Evolutionary conservation across 2,888 invertebrate genomes (phyloP).

Genomic region (Agrypnus murinus): DNA sequence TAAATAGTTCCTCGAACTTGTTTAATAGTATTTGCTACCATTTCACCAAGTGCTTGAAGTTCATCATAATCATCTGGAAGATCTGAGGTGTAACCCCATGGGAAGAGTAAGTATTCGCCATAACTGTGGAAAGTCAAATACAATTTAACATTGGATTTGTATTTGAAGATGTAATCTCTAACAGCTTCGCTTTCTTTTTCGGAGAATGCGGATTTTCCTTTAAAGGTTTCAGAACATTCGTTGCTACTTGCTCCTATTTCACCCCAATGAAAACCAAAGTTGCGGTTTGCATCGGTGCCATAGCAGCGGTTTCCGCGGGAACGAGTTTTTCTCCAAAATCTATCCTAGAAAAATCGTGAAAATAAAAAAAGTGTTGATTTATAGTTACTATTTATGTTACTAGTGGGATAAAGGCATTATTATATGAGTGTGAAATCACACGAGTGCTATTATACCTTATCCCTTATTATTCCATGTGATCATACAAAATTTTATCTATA

Average conservation of each 20-base stretch:
- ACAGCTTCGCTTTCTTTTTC: constrained; percentile 75
- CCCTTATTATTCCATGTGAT: no score
- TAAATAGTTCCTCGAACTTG: constrained; percentile 69
- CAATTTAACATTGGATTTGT: constrained; percentile 74
- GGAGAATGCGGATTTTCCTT: constrained; percentile 71
- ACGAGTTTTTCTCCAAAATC: constrained; percentile 83
- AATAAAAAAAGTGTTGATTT: no score
- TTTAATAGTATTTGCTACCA: constrained; percentile 71
- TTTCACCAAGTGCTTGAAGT: constrained; percentile 70
- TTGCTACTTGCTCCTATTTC: constrained; percentile 66
- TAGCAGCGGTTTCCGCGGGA: constrained; percentile 73
- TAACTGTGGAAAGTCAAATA: constrained; percentile 86
- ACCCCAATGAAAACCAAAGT: constrained; percentile 83
- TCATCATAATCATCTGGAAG: constrained; percentile 72
- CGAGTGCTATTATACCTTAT: no score
- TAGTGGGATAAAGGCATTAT: no score
- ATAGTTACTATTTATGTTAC: no score
- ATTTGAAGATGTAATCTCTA: constrained; percentile 74
- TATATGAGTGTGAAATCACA: no score
- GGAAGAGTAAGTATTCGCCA: constrained; percentile 81
- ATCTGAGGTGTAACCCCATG: constrained; percentile 78
- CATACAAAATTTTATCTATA: no score
- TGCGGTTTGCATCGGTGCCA: constrained; percentile 85
- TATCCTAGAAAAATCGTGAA: constrained; percentile 77
- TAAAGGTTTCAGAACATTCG: constrained; percentile 71